Evolutionary conservation across 2,888 invertebrate species (phyloP).

Genomic region (Tachina grossa): DNA sequence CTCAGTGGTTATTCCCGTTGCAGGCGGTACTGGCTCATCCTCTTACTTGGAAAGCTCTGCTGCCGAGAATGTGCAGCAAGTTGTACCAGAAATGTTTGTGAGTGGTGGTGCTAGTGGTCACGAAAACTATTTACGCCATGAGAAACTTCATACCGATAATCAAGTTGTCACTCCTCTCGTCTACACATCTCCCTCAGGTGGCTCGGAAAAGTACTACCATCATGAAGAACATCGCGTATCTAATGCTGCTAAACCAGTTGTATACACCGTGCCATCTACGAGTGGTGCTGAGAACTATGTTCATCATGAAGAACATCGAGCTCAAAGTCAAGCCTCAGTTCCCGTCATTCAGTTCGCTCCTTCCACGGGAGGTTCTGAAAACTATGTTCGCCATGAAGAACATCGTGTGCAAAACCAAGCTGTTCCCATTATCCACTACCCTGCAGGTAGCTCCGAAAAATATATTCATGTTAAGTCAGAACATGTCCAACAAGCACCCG

Average conservation of each 20-base stretch:
- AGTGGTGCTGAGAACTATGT: constrained; percentile 77
- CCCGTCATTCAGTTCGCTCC: constrained; percentile 73
- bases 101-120: constrained; percentile 71
- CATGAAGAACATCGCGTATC: constrained; percentile 70
- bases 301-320: constrained; percentile 76
- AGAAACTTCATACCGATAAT: constrained; percentile 67
- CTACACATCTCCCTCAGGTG: constrained; percentile 60
- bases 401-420: constrained; percentile 72
- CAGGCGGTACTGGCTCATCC: constrained; percentile 73
- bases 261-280: constrained; percentile 65
- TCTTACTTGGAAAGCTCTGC: constrained; percentile 68
- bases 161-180: constrained; percentile 63
- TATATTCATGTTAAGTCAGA: constrained; percentile 73
- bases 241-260: constrained; percentile 62
- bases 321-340: constrained; percentile 72
- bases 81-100: constrained; percentile 72
- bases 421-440: constrained; percentile 70
- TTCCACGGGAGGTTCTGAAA: constrained; percentile 75
- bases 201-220: constrained; percentile 71
- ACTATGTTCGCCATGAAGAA: constrained; percentile 76
- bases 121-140: constrained; percentile 68
- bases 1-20: constrained; percentile 74
- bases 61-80: constrained; percentile 72
- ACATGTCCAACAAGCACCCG: constrained; percentile 69
- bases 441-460: constrained; percentile 74